Base-by-base conservation (phyloP, 2,888 invertebrate genomes). In the Julus scanicus region DNA sequence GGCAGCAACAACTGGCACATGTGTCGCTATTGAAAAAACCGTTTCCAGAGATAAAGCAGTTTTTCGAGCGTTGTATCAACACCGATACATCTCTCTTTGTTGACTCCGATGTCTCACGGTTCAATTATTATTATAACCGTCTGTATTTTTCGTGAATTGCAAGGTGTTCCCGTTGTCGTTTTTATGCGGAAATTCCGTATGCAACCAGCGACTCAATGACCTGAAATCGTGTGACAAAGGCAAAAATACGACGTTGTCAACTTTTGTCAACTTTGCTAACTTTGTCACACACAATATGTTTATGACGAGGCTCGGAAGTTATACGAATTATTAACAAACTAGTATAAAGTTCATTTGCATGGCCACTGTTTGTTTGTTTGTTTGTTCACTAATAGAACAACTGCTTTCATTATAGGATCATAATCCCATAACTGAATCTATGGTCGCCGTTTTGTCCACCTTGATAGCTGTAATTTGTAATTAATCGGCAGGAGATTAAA, bases 161-260 rank as follows among this genome's bases (percentile, higher is more conserved):
- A 29, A 71, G 71, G 29, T 71, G 71, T 71, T 71, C 5, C 6
- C 71, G 71, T 29, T 71, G 71, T 29, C 29, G 9, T 71, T 71
- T 71, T 71, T n/a, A 71, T 71, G 71, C 71, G 71, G 71, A 71
- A 71, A 71, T 71, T 71, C 71, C 71, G 71, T n/a, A 29, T 71
- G 71, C 71, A 71, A 20, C 20, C n/a, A n/a, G 6, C 9, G 11
- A n/a, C 29, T 6, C 71, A 71, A 29, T 71, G 71, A 71, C 71
- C 71, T 71, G 37, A 71, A 71, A 71, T n/a, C 15, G 57, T 20
- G 20, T 20, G 71, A 11, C 53, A 53, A 13, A 53, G 53, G 17
- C 53, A 0, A 15, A 53, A 8, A 53, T 53, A 13, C 11, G 17
- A 53, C 2, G 29, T 44, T 44, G 44, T 44, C 44, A 44, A 44